phyloP scores from a whole-genome alignment of 2,888 invertebrate species.

The Caenorhabditis sp. region DNA sequence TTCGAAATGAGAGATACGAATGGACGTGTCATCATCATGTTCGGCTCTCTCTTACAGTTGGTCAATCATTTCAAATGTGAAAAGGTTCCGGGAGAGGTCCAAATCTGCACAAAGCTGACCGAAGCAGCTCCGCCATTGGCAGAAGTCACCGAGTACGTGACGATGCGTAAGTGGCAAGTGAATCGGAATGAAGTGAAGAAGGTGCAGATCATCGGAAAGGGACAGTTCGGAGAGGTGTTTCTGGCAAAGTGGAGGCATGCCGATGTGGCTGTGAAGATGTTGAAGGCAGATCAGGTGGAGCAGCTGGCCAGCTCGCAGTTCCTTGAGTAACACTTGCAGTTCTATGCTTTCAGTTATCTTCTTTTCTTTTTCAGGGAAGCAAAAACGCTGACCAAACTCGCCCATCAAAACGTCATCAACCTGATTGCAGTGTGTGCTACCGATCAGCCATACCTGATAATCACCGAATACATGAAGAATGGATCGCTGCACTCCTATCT shows the following conservation, averaged over 20 bases:
- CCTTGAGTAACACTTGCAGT: constrained; percentile 28
- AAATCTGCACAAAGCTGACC: constrained; percentile 51
- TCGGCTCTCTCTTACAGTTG: constrained; percentile 37
- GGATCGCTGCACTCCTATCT: constrained; percentile 51
- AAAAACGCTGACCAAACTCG: constrained; percentile 41
- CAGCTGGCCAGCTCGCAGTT: constrained; percentile 40
- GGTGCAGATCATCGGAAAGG: constrained; percentile 42
- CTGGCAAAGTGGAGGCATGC: constrained; percentile 32
- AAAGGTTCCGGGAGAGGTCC: constrained; percentile 44
- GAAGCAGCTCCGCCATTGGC: constrained; percentile 51
- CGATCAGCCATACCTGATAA: constrained; percentile 54
- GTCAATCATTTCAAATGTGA: constrained; percentile 54
- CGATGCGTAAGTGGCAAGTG: constrained; percentile 55
- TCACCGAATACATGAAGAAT: constrained; percentile 61
- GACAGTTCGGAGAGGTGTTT: constrained; percentile 57
- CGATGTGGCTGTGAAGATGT: constrained; percentile 57
- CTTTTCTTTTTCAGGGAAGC: constrained; percentile 55
- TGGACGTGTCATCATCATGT: constrained; percentile 36
- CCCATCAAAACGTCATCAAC: constrained; percentile 52
- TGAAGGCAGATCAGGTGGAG: constrained; percentile 37
- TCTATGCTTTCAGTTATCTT: neutral
- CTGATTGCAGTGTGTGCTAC: constrained; percentile 55
- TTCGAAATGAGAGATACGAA: constrained; percentile 48
- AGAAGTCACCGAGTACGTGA: constrained; percentile 38
- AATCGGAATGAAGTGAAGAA: constrained; percentile 39